Base-by-base conservation (phyloP, 2,113 vertebrate genomes). In the Coryphaenoides rupestris region DNA sequence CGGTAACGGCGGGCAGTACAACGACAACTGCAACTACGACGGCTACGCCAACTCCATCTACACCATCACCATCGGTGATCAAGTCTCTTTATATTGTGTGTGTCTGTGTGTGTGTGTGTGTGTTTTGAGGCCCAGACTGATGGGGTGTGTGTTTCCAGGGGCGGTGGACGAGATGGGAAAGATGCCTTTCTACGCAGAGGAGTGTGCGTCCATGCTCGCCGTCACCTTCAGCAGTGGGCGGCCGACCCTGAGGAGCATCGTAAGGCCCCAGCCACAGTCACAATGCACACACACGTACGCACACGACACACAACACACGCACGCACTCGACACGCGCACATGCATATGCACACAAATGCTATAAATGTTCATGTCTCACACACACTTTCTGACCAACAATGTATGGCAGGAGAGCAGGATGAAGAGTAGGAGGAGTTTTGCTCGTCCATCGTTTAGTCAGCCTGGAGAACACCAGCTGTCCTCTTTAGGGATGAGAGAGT, bases 11-110 rank as follows among this genome's bases (percentile, higher is more conserved):
- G 97, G 96, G 23, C 95, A 93, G 15, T 93, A 92, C 82, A 89
- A 84, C 0, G 97, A 99, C 88, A 97, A 99, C 87, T 98, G 97
- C 90, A 99, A 99, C 89, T 99, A 96, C 0, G 97, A 99, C 0
- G 97, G 97, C 1, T 99, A 99, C 0, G 96, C 97, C 76, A 99
- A 99, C 90, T 99, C 97, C 72, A 98, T 99, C 89, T 99, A 99
- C 85, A 99, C 96, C 0, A 92, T 98, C 76, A 99, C 97, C 0
- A 93, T 98, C 17, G 97, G 97, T 98, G 90, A 87, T n/a, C n/a
- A 62, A 56, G 17, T 0, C 1, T n/a, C 3, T 57, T 28, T 1
- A 17, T 22, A 3, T 40, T 40, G 9, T 40, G 56, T 53, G 23
- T n/a, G 7, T 57, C n/a, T 28, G 21, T 61, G 4, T 40, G 62